Percentiles rank a stretch among this genome's conserved stretches.
Conservation (phyloP, 2,113 vertebrate genomes). For the Rhadina sibilatrix region DNA sequence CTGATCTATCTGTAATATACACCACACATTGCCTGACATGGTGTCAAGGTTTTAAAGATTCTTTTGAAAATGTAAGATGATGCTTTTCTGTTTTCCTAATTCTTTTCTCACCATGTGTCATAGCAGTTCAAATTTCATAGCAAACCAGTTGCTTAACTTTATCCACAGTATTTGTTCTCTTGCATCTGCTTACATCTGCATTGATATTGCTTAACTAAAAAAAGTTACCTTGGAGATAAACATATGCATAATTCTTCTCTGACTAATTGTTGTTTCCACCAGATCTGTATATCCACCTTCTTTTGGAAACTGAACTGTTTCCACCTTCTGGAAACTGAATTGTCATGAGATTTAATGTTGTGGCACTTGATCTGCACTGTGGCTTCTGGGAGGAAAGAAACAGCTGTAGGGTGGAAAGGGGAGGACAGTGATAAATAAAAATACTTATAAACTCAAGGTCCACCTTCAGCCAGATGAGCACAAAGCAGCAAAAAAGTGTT, state of each 20-base stretch:
- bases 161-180: not conserved
- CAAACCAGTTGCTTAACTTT: not conserved
- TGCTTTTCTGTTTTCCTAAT: not conserved
- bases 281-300: not conserved
- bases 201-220: not conserved
- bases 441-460: not conserved
- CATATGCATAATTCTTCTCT: not conserved
- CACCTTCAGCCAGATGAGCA: not conserved
- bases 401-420: not conserved
- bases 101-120: not conserved
- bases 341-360: not conserved
- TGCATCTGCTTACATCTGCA: not conserved
- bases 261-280: not conserved
- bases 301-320: not conserved
- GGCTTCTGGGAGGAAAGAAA: not conserved
- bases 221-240: not conserved
- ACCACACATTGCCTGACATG: not conserved
- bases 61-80: not conserved
- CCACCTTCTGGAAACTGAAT: not conserved
- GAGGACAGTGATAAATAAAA: not conserved
- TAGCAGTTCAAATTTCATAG: not conserved
- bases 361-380: not conserved
- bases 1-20: not conserved
- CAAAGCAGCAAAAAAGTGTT: not conserved
- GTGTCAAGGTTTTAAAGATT: not conserved